Evolutionary conservation across 2,113 vertebrate genomes (phyloP), one percentile per base, ranked within the genome.

Genomic region (Phyllostomus hastatus): DNA sequence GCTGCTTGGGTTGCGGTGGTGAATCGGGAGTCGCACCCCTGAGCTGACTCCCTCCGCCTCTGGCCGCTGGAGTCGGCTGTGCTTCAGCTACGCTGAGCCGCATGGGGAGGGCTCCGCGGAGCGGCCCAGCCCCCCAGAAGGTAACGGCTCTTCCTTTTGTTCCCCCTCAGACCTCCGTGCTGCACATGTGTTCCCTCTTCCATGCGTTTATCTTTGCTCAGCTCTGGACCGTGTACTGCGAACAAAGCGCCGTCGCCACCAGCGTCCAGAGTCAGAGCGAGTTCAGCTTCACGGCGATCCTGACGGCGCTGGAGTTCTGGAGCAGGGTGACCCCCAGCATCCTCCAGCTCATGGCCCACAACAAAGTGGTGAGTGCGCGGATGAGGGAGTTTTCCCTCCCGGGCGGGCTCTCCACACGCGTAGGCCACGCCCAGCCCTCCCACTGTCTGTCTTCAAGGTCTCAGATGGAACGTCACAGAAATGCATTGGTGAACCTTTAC

Each of bases 191-290:
- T 96, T 99, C 99, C 69, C 98, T 99, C 90, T 99, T 99, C 98
- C 99, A 99, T 24, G 99, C 99, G 26, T 99, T 99, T 98, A 99
- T 99, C 99, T 99, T 99, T 81, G 99, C 99, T 94, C 99, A 99
- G 98, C 99, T 99, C 89, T 99, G 99, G 99, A 99, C 99, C 10
- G 99, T 99, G 57, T 99, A 99, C 88, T 99, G 99, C n/a, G 99
- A 99, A 95, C 99, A 99, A 98, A 99, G 99, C 3, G 99, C 99
- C 0, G 99, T 99, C 35, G 98, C 98, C 20, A 99, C 99, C 0
- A 98, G 99, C 2, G 97, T 99, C 81, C 99, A 99, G 95, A 99
- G 99, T 98, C 99, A 99, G 98, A 99, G 99, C 0, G 99, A 99
- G 92, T 99, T 99, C 97, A 99, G 99, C 81, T 99, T 99, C 97